phyloP scores from a whole-genome alignment of 2,113 vertebrate species.

The Tragelaphus buxtoni region DNA sequence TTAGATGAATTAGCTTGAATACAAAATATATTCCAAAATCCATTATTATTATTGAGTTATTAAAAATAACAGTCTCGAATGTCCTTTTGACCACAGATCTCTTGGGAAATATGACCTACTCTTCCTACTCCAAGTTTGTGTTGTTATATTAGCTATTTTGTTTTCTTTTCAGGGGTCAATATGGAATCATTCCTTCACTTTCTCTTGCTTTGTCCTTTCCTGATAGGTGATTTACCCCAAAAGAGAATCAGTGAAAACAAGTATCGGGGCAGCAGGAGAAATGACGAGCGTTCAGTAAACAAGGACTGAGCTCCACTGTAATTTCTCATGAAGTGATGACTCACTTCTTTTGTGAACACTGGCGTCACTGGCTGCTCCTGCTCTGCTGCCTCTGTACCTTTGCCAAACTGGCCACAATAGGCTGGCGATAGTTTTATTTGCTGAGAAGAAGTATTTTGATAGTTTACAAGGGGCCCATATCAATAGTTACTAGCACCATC shows the following conservation, averaged over 20 bases:
- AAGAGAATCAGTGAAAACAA: background rate
- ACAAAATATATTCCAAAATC: background rate
- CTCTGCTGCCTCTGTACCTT: background rate
- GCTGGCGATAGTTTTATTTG: background rate
- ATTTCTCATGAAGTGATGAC: background rate
- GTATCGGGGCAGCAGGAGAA: background rate
- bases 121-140: background rate
- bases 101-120: background rate
- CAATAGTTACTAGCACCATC: slow-evolving; percentile 33
- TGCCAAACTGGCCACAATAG: background rate
- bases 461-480: background rate
- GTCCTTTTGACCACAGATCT: background rate
- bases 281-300: background rate
- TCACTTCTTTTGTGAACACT: background rate
- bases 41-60: background rate
- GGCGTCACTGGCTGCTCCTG: background rate
- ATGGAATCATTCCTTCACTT: background rate
- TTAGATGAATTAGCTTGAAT: slow-evolving; percentile 3
- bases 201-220: slow-evolving; percentile 7
- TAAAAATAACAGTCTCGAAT: background rate
- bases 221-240: background rate
- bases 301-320: background rate
- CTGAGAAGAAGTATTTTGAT: background rate
- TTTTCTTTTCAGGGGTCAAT: background rate
- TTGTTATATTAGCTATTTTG: background rate